These are phyloP conservation scores for Synanthedon vespiformis DNA, from an alignment of 2,888 invertebrate species.

Conservation along the genomic window DNA sequence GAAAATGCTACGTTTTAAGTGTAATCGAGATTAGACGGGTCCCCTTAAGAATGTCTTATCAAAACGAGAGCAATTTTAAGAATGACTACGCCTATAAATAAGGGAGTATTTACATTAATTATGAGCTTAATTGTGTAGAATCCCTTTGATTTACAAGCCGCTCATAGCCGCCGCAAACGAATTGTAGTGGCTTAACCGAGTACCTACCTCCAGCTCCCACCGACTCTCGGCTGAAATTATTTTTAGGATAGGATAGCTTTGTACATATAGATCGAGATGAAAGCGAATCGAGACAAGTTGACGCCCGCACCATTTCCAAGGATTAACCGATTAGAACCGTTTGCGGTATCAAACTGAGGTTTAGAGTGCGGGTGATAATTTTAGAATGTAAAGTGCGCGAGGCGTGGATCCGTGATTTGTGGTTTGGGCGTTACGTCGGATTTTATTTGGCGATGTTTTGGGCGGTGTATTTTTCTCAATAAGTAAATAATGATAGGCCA, in stretches of 20 bases:
- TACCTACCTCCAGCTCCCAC: constrained; percentile 49
- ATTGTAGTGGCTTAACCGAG: constrained; percentile 65
- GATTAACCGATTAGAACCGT: constrained; percentile 41
- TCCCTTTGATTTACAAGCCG: constrained; percentile 70
- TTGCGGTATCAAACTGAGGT: constrained; percentile 9
- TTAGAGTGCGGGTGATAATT: constrained; percentile 10
- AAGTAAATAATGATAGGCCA: constrained; percentile 3
- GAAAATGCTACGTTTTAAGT: too few relatives aligned
- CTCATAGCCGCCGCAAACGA: constrained; percentile 65
- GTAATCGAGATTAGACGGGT: constrained; percentile 14
- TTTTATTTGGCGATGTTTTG: too few relatives aligned
- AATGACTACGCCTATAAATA: constrained; percentile 65
- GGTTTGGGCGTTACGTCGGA: background rate
- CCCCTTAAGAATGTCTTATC: constrained; percentile 47
- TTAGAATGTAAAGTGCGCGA: constrained; percentile 11
- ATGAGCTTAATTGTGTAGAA: constrained; percentile 68
- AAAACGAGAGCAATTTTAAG: constrained; percentile 64
- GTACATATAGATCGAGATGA: constrained; percentile 49
- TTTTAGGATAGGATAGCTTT: constrained; percentile 50
- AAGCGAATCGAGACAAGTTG: constrained; percentile 57
- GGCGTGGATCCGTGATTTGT: constrained; percentile 1
- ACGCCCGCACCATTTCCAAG: constrained; percentile 47
- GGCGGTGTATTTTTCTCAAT: background rate
- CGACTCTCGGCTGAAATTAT: constrained; percentile 56
- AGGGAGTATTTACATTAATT: constrained; percentile 66